Base-by-base conservation (phyloP, 2,797 vertebrate genomes). In the Pseudochirops corinnae region DNA sequence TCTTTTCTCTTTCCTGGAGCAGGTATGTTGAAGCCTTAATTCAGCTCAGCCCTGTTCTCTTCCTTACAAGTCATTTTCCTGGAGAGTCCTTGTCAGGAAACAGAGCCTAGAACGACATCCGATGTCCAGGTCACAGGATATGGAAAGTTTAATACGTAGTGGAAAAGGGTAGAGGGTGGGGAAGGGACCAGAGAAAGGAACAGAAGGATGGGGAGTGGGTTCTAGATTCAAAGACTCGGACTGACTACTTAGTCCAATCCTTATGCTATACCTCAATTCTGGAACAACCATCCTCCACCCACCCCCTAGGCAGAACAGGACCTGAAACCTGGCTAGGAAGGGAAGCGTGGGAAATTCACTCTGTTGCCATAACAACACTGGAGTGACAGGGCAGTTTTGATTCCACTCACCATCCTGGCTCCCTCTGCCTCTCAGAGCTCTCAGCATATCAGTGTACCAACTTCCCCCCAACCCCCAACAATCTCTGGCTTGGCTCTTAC, bases 341-440 rank as follows among this genome's bases (percentile, higher is more conserved):
- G 93, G 94, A 53, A 92, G 97, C 96, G 94, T 98, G 98, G 97
- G 97, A 98, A 97, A 94, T 95, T 96, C 95, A 93, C 96, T 93
- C 95, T 0, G 94, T 98, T 94, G 4, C 97, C 96, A 91, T 60
- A 96, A 96, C 97, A 98, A 97, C 97, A 56, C 94, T 26, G 56
- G 92, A 31, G 4, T 98, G 98, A 98, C 97, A 95, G 96, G 96
- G 97, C 98, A 97, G 93, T 97, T 98, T 96, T 93, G 95, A 95
- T 98, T 98, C 98, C 92, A 74, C 97, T 62, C 13, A n/a, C 90
- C 90, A 53, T 91, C 39, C 50, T 74, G 56, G 67, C 62, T 92
- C 56, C 28, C 90, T 29, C 94, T 52, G 62, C 95, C 95, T 92
- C 56, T 58, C 56, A 9, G 95, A 90, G 39, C 96, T 74, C 94